Percentiles rank a stretch among this genome's conserved stretches.
phyloP scores from a whole-genome alignment of 2,888 invertebrate species.

The Cantharis nigra region DNA sequence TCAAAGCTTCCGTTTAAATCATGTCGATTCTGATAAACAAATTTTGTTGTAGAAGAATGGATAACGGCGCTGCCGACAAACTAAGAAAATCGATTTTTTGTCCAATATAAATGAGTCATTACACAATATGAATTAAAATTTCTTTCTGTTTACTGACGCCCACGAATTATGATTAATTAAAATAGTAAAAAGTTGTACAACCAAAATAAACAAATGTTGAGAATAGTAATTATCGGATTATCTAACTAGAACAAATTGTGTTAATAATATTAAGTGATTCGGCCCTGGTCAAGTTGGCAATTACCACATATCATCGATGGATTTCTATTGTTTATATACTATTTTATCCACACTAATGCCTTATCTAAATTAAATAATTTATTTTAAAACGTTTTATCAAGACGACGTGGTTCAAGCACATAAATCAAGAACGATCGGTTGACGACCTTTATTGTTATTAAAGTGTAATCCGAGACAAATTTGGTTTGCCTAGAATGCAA shows the following conservation, averaged over 20 bases:
- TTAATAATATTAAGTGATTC: slow-evolving; percentile 2
- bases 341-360: neutral
- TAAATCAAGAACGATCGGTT: neutral
- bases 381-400: neutral
- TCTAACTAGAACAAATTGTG: neutral
- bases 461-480: neutral
- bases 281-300: neutral
- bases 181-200: neutral
- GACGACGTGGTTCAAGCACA: neutral
- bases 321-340: neutral
- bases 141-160: neutral
- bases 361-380: slow-evolving; percentile 2
- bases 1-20: neutral
- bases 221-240: neutral
- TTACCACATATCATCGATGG: neutral
- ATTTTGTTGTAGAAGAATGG: neutral
- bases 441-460: neutral
- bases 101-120: neutral
- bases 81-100: neutral
- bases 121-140: neutral
- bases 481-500: neutral
- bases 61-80: neutral
- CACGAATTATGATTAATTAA: neutral
- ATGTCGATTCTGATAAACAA: neutral
- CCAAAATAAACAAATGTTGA: neutral